Conservation (phyloP, 2,797 vertebrate species). For the Hafferia zeledoni region DNA sequence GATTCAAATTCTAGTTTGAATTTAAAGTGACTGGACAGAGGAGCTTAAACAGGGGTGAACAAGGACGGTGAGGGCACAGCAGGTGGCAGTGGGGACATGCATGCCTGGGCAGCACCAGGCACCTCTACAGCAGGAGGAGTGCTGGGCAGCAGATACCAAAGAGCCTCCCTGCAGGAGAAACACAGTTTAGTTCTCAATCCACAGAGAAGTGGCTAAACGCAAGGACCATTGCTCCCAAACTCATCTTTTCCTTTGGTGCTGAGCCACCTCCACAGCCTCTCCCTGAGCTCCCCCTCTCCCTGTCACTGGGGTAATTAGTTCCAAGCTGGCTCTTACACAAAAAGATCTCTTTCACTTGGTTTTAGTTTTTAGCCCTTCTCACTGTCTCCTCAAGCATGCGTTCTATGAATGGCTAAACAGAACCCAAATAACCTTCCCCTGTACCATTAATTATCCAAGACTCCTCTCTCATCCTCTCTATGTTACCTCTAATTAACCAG, state of each 20-base stretch:
- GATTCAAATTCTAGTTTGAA: background rate
- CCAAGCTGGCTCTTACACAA: background rate
- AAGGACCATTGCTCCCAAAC: background rate
- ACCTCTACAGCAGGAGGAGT: background rate
- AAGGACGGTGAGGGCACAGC: background rate
- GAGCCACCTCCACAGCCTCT: background rate
- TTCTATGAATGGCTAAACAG: slow-evolving; percentile 15
- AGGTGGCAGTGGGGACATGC: fast-evolving
- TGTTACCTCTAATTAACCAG: slow-evolving; percentile 27
- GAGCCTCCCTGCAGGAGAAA: background rate
- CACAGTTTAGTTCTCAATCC: background rate
- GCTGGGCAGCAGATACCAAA: background rate
- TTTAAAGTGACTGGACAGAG: background rate
- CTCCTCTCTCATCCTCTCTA: slow-evolving; percentile 1
- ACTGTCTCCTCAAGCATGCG: background rate
- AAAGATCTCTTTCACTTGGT: slow-evolving; percentile 6
- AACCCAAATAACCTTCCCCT: slow-evolving; percentile 57
- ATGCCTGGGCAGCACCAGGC: fast-evolving
- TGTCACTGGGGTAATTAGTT: background rate
- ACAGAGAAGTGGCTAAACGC: background rate
- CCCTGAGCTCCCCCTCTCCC: background rate
- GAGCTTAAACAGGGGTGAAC: background rate
- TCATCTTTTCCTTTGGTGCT: background rate
- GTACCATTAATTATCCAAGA: slow-evolving; percentile 27
- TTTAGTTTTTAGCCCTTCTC: slow-evolving; percentile 30